A percentile compares a stretch with the other conserved stretches of the same genome.
Evolutionary conservation across 2,888 invertebrate species (phyloP).

Genomic region (Fragum sueziense): DNA sequence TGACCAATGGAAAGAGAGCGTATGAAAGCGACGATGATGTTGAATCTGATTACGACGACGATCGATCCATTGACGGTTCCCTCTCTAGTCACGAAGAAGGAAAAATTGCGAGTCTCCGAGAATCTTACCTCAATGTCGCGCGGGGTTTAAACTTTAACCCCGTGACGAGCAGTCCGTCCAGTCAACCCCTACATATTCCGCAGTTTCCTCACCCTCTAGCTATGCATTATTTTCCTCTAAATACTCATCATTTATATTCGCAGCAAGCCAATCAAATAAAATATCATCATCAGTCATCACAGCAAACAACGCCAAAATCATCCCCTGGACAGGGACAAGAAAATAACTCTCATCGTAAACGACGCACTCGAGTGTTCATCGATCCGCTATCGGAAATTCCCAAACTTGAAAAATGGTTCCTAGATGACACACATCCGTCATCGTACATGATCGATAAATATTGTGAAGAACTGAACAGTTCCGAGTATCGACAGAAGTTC

Average conservation of each 20-base stretch:
- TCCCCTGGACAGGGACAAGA: constrained; percentile 58
- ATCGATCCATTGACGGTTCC: constrained; percentile 58
- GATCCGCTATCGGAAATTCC: constrained; percentile 98
- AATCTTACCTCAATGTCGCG: constrained; percentile 60
- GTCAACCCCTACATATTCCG: constrained; percentile 74
- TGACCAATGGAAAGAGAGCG: constrained; percentile 53
- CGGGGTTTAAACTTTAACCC: constrained; percentile 58
- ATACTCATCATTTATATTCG: constrained; percentile 73
- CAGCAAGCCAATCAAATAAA: constrained; percentile 69
- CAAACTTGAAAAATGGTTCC: constrained; percentile 91
- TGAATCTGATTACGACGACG: constrained; percentile 65
- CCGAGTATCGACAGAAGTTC: constrained; percentile 99
- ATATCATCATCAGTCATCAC: constrained; percentile 54
- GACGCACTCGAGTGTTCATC: constrained; percentile 98
- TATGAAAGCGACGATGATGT: constrained; percentile 61
- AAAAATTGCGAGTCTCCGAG: constrained; percentile 55
- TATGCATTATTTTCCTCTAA: constrained; percentile 76
- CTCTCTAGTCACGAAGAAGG: constrained; percentile 69
- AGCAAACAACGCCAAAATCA: constrained; percentile 49
- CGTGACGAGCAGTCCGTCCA: constrained; percentile 55
- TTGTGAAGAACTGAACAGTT: constrained; percentile 97
- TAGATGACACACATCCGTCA: constrained; percentile 98
- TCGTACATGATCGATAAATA: constrained; percentile 98
- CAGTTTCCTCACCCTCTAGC: constrained; percentile 76
- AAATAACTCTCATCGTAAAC: constrained; percentile 84